Evolutionary conservation across 35 echinoderm and acorn worm genomes (phyloP), one percentile per base, ranked within the genome.

Genomic region (Lytechinus pictus): DNA sequence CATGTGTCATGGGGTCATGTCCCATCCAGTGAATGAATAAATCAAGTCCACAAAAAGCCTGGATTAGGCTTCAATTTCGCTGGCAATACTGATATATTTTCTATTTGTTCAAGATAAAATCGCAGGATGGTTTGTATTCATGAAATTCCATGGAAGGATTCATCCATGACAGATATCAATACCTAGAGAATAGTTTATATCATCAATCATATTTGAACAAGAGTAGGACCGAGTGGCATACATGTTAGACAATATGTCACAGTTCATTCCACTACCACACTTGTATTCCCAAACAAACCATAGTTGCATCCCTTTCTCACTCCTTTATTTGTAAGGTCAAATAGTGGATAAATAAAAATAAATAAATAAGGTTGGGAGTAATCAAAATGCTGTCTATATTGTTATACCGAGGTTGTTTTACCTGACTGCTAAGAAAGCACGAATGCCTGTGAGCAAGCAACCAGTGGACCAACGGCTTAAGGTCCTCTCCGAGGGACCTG

Each of bases 81-180:
- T 79, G 66, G 66, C 8, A n/a, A 24, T 19, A 79, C 66, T 24
- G 66, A 79, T 79, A 79, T 79, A 79, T 79, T 79, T 79, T 79
- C 66, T 79, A 79, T 79, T 79, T 79, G 66, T 24, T 79, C 19
- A 79, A 79, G 66, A 79, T 16, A 24, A 79, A 24, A 79, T 24
- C n/a, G 66, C 66, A 27, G 19, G 66, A 79, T 14, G 21, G 66
- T 24, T 16, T 79, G 66, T 79, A 79, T 79, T 24, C 16, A 79
- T 79, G n/a, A 79, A 79, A 79, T 79, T 79, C 66, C 66, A 79
- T 79, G 66, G 66, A 24, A 19, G 66, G n/a, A 79, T 79, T 79
- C 66, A 79, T 8, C 19, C 21, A 79, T n/a, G 66, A 79, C 66
- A 79, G 66, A 5, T 79, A 24, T 79, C 66, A 79, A 16, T 79